A percentile compares a stretch with the other conserved stretches of the same genome.
Evolutionary conservation across 92 coral and sea anemone genomes (phyloP).

Genomic region (Epizoanthus ramosus): DNA sequence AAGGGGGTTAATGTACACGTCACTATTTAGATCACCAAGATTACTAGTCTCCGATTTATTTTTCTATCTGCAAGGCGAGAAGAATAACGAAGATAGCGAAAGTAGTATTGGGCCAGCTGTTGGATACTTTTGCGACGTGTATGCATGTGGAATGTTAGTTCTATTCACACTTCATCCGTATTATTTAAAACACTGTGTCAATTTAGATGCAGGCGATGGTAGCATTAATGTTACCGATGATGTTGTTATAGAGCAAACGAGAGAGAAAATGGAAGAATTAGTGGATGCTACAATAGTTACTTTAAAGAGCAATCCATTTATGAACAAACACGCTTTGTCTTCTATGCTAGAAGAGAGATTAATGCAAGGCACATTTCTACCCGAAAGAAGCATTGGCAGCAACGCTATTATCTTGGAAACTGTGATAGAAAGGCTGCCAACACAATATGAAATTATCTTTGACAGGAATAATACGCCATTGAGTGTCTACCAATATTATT

Average conservation of each 20-base stretch:
- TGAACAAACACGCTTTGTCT: background rate
- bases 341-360: background rate
- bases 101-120: background rate
- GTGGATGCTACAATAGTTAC: background rate
- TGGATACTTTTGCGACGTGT: conserved; percentile 11
- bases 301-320: conserved; percentile 1
- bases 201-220: background rate
- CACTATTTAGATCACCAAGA: background rate
- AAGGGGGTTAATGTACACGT: background rate
- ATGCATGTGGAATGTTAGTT: conserved; percentile 1
- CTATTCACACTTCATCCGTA: background rate
- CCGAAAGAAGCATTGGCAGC: background rate
- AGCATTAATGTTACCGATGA: background rate
- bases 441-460: background rate
- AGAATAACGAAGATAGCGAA: background rate
- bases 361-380: background rate
- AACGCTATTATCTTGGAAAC: background rate
- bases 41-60: background rate
- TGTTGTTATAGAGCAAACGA: background rate
- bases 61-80: background rate
- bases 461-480: background rate
- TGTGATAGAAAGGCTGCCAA: background rate
- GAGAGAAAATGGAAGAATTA: background rate
- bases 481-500: background rate
- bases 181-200: background rate